Evolutionary conservation across 2,113 vertebrate species (phyloP).

Genomic region (Pseudopipra pipra): DNA sequence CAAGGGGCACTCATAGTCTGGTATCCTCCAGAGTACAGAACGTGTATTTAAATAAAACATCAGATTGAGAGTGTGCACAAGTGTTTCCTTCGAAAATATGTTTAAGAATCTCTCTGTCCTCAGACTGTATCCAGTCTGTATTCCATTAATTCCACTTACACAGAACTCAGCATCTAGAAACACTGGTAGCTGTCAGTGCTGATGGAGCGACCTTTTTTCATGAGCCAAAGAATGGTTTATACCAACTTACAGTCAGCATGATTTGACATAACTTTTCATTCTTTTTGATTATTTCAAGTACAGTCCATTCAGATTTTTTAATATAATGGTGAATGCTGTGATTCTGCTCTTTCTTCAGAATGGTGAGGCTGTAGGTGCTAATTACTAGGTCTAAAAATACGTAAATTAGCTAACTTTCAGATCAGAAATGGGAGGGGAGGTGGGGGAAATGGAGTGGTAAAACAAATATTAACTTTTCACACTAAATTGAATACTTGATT

Average conservation of each 20-base stretch:
- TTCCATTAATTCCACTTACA: background rate
- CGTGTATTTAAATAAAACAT: background rate
- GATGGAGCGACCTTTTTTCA: background rate
- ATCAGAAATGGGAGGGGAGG: background rate
- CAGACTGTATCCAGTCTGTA: background rate
- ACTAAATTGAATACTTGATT: background rate
- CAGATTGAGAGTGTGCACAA: background rate
- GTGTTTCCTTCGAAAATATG: background rate
- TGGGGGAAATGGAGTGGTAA: background rate
- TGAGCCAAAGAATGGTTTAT: background rate
- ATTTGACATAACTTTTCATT: background rate
- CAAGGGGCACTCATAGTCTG: background rate
- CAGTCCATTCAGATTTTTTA: background rate
- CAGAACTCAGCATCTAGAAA: background rate
- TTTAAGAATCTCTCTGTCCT: background rate
- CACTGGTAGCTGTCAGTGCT: background rate
- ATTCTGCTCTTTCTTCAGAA: background rate
- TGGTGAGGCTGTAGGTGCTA: background rate
- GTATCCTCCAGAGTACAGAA: background rate
- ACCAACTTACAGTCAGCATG: background rate
- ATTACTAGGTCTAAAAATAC: background rate
- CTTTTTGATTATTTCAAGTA: background rate
- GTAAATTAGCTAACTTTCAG: background rate
- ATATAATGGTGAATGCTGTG: background rate
- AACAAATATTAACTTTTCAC: background rate